phyloP scores from a whole-genome alignment of 1,140 invertebrate genomes.

The Planococcus citri region DNA sequence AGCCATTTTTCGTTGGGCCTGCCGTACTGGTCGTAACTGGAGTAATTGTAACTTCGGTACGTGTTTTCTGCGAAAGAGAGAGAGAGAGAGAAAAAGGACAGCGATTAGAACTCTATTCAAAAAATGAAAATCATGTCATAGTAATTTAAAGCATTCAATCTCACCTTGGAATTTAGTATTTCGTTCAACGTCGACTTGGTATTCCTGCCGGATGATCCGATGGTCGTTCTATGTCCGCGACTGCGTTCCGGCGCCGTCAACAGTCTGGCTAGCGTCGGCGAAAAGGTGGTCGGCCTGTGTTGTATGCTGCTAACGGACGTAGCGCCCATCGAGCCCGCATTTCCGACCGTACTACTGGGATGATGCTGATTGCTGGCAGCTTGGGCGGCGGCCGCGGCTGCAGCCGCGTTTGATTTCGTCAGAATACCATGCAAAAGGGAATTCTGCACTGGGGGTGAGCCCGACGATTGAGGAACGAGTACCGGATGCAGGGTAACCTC shows the following conservation, averaged over 20 bases:
- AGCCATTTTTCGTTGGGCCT: conserved; percentile 32
- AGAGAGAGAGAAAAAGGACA: conserved; percentile 22
- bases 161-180: conserved; percentile 19
- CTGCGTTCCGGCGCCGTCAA: conserved; percentile 52
- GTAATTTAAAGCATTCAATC: no score
- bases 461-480: conserved; percentile 30
- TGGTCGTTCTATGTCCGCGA: not conserved
- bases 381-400: not conserved
- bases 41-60: conserved; percentile 44
- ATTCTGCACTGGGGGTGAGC: conserved; percentile 40
- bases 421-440: conserved; percentile 61
- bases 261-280: conserved; percentile 61
- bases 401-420: conserved; percentile 38
- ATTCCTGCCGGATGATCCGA: not conserved
- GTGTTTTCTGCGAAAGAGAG: conserved; percentile 30
- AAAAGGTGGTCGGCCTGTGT: conserved; percentile 43
- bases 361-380: not conserved
- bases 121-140: no score
- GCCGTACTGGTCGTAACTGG: conserved; percentile 37
- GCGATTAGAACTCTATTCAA: not conserved
- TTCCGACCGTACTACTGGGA: not conserved
- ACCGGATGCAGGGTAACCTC: conserved; percentile 65
- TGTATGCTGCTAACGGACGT: not conserved
- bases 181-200: conserved; percentile 16
- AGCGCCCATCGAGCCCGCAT: not conserved